Conservation (phyloP, 2,888 invertebrate genomes). For the Serripes groenlandicus region DNA sequence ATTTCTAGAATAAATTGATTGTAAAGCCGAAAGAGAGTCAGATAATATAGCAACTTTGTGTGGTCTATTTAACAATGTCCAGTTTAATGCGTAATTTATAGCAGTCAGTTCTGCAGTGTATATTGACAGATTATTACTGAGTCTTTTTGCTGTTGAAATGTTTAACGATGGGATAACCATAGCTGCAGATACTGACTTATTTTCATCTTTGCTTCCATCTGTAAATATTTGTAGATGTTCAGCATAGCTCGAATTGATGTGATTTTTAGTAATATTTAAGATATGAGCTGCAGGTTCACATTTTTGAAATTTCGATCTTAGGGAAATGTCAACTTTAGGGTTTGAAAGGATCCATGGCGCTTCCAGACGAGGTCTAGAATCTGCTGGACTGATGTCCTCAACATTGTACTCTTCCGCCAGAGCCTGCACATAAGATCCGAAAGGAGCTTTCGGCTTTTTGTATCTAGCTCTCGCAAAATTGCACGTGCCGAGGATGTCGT, state of each 20-base stretch:
- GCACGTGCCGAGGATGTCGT: constrained; percentile 1
- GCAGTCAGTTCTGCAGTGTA: not conserved
- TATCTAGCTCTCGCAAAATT: not conserved
- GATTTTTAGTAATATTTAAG: not conserved
- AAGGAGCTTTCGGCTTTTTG: not conserved
- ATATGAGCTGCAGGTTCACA: not conserved
- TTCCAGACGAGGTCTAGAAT: not conserved
- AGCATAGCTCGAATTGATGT: not conserved
- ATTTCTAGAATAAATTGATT: constrained; percentile 1
- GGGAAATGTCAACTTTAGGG: constrained; percentile 1
- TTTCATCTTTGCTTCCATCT: constrained; percentile 17
- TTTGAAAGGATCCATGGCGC: constrained; percentile 1
- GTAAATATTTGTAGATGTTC: constrained; percentile 21
- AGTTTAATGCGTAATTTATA: not conserved
- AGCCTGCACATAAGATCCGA: not conserved
- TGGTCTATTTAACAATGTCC: not conserved
- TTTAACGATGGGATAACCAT: not conserved
- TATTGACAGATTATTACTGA: not conserved
- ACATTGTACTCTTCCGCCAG: not conserved
- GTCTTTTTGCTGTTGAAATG: not conserved
- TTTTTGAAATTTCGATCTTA: not conserved
- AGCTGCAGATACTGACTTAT: constrained; percentile 5
- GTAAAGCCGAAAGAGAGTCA: constrained; percentile 8
- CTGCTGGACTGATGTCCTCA: not conserved
- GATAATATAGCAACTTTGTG: constrained; percentile 1